These are phyloP conservation scores for Scaptomyza caliginosa DNA, from an alignment of 2,888 invertebrate species.

Conservation along the genomic window DNA sequence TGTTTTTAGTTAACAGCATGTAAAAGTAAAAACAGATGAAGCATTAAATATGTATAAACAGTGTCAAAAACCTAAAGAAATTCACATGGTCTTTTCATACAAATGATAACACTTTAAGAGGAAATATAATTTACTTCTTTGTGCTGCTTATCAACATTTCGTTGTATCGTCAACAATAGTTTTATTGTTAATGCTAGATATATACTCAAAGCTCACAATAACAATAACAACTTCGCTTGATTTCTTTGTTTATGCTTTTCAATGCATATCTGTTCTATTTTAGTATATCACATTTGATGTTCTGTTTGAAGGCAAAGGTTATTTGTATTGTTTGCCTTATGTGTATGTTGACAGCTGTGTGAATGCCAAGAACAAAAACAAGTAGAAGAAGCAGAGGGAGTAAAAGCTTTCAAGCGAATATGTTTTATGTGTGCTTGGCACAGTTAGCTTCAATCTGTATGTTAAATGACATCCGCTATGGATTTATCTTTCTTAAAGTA, in stretches of 20 bases:
- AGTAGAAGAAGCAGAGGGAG: not conserved
- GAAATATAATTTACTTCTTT: slow-evolving; percentile 8
- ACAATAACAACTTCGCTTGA: not conserved
- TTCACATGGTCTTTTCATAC: not conserved
- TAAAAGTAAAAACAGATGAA: not conserved
- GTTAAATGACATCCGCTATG: not conserved
- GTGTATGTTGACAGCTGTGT: not conserved
- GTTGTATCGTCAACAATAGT: slow-evolving; percentile 4
- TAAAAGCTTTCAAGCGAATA: not conserved
- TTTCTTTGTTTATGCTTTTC: not conserved
- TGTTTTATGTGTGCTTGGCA: not conserved
- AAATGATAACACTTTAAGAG: slow-evolving; percentile 8
- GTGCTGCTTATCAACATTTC: not conserved
- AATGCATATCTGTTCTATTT: not conserved
- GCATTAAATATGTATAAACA: not conserved
- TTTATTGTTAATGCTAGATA: not conserved
- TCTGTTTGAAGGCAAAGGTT: not conserved
- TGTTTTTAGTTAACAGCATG: not conserved
- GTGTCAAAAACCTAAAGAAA: slow-evolving; percentile 5
- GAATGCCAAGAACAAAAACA: slow-evolving; percentile 4
- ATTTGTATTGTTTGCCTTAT: not conserved
- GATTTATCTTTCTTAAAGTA: not conserved
- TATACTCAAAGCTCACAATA: not conserved
- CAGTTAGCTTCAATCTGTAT: not conserved
- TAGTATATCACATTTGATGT: not conserved